phyloP scores from a whole-genome alignment of 2,797 vertebrate genomes.

The Chanos chanos region DNA sequence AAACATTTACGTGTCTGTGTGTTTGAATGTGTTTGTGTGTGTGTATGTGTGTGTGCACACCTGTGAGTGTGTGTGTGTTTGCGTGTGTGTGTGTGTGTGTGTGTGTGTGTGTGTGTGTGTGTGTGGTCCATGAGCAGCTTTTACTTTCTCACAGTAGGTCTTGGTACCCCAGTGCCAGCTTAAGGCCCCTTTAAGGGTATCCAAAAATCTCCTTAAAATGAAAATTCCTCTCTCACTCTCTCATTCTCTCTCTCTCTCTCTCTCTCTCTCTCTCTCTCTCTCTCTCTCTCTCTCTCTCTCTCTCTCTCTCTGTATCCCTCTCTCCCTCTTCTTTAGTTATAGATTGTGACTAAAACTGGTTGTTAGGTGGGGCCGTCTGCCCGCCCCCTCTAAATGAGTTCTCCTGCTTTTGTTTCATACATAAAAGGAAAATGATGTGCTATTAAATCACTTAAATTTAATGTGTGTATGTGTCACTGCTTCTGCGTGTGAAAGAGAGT shows the following conservation, averaged over 20 bases:
- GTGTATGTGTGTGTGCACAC: too few relatives aligned
- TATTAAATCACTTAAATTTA: conserved; percentile 57
- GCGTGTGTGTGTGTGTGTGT: conserved; percentile 23
- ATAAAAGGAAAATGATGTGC: conserved; percentile 64
- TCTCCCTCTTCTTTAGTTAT: too few relatives aligned
- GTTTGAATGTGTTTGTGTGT: too few relatives aligned
- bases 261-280: neutral
- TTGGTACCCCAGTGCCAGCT: too few relatives aligned
- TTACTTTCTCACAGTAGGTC: too few relatives aligned
- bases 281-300: neutral
- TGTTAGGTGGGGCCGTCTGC: conserved; percentile 44
- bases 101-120: neutral
- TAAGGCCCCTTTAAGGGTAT: neutral
- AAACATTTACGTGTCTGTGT: too few relatives aligned
- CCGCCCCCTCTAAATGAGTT: conserved; percentile 26
- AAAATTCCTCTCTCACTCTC: too few relatives aligned
- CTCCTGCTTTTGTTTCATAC: conserved; percentile 44
- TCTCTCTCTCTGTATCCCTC: too few relatives aligned
- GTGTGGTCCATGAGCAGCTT: too few relatives aligned
- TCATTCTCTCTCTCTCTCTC: too few relatives aligned
- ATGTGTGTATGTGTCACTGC: conserved; percentile 56
- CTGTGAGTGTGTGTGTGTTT: neutral
- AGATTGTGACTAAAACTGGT: conserved; percentile 43
- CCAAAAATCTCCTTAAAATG: neutral
- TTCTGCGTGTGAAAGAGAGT: too few relatives aligned